These are phyloP conservation scores for Aulostomus chinensis DNA, from an alignment of 2,797 vertebrate species.

Conservation along the genomic window DNA sequence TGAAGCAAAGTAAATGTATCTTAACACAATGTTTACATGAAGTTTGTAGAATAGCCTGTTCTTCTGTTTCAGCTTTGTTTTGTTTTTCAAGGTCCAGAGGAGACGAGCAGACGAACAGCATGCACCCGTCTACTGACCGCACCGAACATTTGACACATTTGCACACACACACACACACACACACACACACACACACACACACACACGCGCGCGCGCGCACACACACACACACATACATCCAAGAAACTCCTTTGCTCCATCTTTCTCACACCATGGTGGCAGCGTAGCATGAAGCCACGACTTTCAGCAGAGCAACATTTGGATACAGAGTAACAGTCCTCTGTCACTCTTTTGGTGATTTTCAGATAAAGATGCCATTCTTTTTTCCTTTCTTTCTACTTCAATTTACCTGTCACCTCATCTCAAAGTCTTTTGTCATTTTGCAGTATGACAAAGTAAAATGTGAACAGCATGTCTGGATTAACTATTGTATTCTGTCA, in stretches of 20 bases:
- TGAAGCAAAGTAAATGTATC: background rate
- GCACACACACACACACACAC: constrained; percentile 12
- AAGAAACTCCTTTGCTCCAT: constrained; percentile 13
- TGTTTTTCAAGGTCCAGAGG: constrained; percentile 45
- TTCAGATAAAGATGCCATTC: background rate
- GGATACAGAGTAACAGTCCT: background rate
- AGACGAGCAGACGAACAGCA: constrained; percentile 31
- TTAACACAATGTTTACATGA: constrained; percentile 19
- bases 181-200: constrained; percentile 8
- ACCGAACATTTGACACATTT: no score
- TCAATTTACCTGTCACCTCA: no score
- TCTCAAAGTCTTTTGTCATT: no score
- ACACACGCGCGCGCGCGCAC: constrained; percentile 14
- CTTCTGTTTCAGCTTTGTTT: constrained; percentile 6
- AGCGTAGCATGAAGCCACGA: constrained; percentile 51
- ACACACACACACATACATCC: constrained; percentile 1
- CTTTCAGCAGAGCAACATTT: constrained; percentile 43
- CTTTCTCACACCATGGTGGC: constrained; percentile 54
- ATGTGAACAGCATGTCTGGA: no score
- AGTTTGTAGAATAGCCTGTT: constrained; percentile 28
- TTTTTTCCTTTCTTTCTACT: no score
- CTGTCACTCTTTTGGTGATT: constrained; percentile 9
- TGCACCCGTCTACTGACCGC: constrained; percentile 27
- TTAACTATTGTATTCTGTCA: no score
- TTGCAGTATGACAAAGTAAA: no score